Evolutionary conservation across 2,888 invertebrate genomes (phyloP), one percentile per base, ranked within the genome.

Genomic region (Drosophila gaucha): DNA sequence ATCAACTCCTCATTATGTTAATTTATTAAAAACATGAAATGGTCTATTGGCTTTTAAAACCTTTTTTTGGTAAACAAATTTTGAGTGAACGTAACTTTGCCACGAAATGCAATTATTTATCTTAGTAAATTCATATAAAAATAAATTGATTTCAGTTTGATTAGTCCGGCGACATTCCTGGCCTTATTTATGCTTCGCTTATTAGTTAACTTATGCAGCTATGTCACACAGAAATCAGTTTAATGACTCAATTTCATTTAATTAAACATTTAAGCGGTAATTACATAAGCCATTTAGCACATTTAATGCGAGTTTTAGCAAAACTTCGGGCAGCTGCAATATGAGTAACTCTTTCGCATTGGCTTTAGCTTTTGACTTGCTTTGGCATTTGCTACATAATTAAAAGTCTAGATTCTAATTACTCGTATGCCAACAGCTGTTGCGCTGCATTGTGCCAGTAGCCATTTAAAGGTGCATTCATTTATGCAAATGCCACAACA

Each of bases 401-500:
- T 76, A 74, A 86, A 71, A 66, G 71, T 57, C 67, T 69, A 57
- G 71, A 59, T 67, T 83, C 68, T 80, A 82, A 83, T 77, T 86
- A 74, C 63, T 47, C 35, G 31, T 24, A 24, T 43, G 51, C 6
- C 28, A 14, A 20, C 52, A 31, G 28, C 39, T 36, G 54, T 9
- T n/a, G n/a, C 14, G 24, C 33, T 54, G 49, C 78, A 74, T 76
- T 83, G 74, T 83, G 85, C 85, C 85, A 86, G 71, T 58, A 76
- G 73, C 74, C 75, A 85, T 88, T 74, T 74, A 51, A 69, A 67
- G 68, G 59, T 67, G 79, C 87, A 87, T 82, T 82, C 67, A 76
- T 85, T 87, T 87, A 84, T 84, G 85, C 82, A 85, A 87, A 84
- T 84, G 83, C 86, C 85, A 87, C 67, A 80, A 78, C 78, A 80